A percentile compares a stretch with the other conserved stretches of the same genome.
Conservation (phyloP, 1,140 invertebrate genomes). For the Chrysomallon squamiferum region DNA sequence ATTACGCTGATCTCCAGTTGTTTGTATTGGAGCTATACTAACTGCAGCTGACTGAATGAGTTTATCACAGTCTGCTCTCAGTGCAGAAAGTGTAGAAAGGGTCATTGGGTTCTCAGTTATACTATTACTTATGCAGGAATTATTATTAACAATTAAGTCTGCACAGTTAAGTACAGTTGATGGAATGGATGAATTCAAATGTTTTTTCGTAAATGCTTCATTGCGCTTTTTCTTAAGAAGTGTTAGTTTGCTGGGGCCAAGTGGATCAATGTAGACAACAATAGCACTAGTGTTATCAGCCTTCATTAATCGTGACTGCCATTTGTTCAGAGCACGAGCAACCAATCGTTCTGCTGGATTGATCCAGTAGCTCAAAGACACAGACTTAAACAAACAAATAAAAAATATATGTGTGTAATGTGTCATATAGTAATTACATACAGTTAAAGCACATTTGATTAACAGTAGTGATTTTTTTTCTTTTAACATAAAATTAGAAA, state of each 20-base stretch:
- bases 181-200: background rate
- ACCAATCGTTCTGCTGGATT: slow-evolving; percentile 92
- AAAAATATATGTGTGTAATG: background rate
- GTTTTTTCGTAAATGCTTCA: slow-evolving; percentile 23
- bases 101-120: background rate
- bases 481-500: too few species aligned
- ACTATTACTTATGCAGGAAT: background rate
- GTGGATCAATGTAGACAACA: slow-evolving; percentile 90
- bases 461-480: too few species aligned
- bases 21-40: too few species aligned
- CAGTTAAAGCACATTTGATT: too few species aligned
- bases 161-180: background rate
- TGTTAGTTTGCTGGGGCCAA: slow-evolving; percentile 67
- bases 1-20: too few species aligned
- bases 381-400: slow-evolving; percentile 37
- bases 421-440: too few species aligned
- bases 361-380: slow-evolving; percentile 53
- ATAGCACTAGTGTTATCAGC: slow-evolving; percentile 96
- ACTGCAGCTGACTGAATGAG: too few species aligned
- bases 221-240: slow-evolving; percentile 49
- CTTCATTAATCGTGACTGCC: slow-evolving; percentile 77
- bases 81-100: too few species aligned
- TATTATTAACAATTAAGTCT: background rate
- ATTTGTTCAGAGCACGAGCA: slow-evolving; percentile 79
- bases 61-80: too few species aligned